These are phyloP conservation scores for Anthophora plumipes DNA, from an alignment of 2,888 invertebrate species.

Conservation along the genomic window DNA sequence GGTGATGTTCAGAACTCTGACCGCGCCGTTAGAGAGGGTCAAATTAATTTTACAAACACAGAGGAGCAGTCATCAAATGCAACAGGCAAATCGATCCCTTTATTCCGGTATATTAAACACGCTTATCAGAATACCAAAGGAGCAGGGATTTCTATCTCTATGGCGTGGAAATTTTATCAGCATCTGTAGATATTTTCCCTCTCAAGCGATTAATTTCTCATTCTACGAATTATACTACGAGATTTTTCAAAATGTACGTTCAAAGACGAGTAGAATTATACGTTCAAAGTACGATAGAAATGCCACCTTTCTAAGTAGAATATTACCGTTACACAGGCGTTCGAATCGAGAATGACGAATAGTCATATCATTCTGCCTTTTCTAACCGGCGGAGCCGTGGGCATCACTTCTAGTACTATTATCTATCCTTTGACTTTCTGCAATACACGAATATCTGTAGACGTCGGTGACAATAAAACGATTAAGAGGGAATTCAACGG, in stretches of 20 bases:
- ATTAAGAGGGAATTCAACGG: constrained; percentile 47
- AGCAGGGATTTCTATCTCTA: constrained; percentile 54
- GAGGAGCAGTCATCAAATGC: constrained; percentile 53
- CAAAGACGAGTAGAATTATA: too few relatives aligned
- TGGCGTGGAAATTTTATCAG: constrained; percentile 58
- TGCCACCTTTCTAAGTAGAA: too few relatives aligned
- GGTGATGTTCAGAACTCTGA: constrained; percentile 43
- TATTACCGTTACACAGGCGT: constrained; percentile 27
- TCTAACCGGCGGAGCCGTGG: constrained; percentile 53
- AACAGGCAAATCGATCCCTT: constrained; percentile 1
- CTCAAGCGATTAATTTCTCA: constrained; percentile 58
- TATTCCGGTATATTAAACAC: constrained; percentile 49
- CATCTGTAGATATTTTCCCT: constrained; percentile 56
- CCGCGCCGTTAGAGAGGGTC: constrained; percentile 54
- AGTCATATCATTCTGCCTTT: constrained; percentile 29
- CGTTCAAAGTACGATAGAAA: too few relatives aligned
- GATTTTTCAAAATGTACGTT: constrained; percentile 32
- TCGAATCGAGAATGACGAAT: constrained; percentile 20
- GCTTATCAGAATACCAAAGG: constrained; percentile 38
- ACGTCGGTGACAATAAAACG: constrained; percentile 45
- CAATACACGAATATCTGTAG: constrained; percentile 59
- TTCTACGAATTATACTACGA: constrained; percentile 45
- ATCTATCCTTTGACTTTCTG: constrained; percentile 55
- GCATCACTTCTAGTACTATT: constrained; percentile 43
- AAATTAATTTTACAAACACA: constrained; percentile 62